These are phyloP conservation scores for Ciconia boyciana DNA, from an alignment of 2,113 vertebrate species.

Conservation along the genomic window DNA sequence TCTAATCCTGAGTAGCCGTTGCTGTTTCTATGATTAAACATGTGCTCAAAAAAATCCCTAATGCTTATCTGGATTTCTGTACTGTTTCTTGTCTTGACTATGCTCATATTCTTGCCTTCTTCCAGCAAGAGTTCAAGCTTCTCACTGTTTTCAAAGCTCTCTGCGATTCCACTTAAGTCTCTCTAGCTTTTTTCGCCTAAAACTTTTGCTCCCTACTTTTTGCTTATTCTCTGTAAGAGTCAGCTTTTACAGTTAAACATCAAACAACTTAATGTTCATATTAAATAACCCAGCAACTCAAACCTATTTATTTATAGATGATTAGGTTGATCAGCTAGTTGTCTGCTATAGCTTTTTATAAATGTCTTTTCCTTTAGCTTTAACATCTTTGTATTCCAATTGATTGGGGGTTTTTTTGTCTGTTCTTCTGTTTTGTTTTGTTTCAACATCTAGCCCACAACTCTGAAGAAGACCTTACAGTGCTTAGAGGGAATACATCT, in stretches of 20 bases:
- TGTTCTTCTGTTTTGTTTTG: background rate
- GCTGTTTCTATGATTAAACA: background rate
- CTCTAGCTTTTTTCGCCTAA: background rate
- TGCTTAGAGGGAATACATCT: slow-evolving; percentile 98
- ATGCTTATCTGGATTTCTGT: background rate
- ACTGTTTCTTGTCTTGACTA: background rate
- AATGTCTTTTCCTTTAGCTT: background rate
- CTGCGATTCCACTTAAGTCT: background rate
- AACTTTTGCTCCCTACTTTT: background rate
- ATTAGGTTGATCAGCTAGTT: background rate
- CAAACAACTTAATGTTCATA: background rate
- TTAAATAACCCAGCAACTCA: background rate
- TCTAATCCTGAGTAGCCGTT: background rate
- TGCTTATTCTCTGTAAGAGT: background rate
- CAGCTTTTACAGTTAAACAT: background rate
- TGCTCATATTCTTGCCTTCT: background rate
- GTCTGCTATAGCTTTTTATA: background rate
- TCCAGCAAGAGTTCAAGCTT: background rate
- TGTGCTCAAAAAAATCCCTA: background rate
- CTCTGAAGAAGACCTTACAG: slow-evolving; percentile 91
- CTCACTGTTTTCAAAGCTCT: background rate
- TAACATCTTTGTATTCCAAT: background rate
- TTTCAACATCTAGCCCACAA: slow-evolving; percentile 78
- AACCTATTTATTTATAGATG: background rate
- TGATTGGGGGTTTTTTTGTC: background rate